Conservation (phyloP, 2,113 vertebrate species). For the Gymnorhina tibicen region DNA sequence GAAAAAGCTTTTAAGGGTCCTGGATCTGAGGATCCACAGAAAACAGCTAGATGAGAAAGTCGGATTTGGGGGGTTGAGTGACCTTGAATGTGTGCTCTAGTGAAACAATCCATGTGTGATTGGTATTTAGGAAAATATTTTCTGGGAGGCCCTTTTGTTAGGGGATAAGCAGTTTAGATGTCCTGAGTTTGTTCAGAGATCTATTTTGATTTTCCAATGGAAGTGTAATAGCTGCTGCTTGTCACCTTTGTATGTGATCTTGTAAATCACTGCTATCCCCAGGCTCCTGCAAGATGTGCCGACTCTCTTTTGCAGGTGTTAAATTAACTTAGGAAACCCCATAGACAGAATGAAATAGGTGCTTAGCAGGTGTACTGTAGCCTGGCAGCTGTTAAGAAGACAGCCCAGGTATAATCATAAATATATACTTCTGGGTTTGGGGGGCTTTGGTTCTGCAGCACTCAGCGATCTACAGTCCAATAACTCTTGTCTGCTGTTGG, state of each 20-base stretch:
- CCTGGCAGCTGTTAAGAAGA: not conserved
- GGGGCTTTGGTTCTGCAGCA: not conserved
- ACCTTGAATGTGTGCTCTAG: conserved; percentile 17
- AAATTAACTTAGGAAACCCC: not conserved
- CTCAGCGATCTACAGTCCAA: not conserved
- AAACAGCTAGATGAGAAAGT: not conserved
- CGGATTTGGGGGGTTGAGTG: not conserved
- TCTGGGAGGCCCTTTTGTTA: not conserved
- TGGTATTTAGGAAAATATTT: not conserved
- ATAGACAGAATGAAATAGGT: not conserved
- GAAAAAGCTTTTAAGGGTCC: not conserved
- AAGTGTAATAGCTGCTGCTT: not conserved
- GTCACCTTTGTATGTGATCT: not conserved
- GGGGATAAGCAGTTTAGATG: not conserved
- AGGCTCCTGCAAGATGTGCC: not conserved
- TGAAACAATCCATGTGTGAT: not conserved
- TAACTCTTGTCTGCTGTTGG: not conserved
- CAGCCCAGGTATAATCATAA: not conserved
- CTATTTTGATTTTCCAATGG: not conserved
- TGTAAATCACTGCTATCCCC: not conserved
- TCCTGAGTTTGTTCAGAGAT: not conserved
- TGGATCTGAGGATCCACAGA: not conserved
- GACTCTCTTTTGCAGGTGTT: not conserved
- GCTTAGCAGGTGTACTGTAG: not conserved
- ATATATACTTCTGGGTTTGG: not conserved